phyloP scores from a whole-genome alignment of 2,797 vertebrate genomes.

The Limosa lapponica region DNA sequence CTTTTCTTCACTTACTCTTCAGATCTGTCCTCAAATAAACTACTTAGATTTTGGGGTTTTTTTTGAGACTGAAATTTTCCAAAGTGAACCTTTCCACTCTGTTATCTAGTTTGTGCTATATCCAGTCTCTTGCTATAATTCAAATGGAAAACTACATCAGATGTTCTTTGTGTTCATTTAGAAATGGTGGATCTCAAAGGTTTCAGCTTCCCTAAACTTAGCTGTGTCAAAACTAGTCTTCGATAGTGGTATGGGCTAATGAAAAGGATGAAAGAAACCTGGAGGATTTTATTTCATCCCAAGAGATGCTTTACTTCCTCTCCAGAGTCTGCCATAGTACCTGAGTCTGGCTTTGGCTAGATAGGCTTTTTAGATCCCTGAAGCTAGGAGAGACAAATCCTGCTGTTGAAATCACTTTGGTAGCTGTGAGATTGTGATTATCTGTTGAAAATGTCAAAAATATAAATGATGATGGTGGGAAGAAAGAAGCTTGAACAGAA shows the following conservation, averaged over 20 bases:
- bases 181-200: neutral
- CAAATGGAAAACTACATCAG: neutral
- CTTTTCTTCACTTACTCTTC: neutral
- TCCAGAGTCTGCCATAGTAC: neutral
- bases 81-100: neutral
- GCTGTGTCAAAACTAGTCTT: neutral
- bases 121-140: neutral
- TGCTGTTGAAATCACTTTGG: neutral
- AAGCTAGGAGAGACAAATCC: neutral
- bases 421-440: neutral
- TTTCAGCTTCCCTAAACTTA: neutral
- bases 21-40: neutral
- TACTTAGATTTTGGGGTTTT: accelerated
- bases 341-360: neutral
- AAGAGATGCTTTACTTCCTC: neutral
- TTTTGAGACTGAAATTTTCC: neutral
- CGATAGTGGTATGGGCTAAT: neutral
- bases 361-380: neutral
- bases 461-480: neutral
- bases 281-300: neutral
- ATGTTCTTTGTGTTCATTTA: neutral
- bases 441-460: neutral
- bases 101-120: neutral
- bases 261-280: neutral
- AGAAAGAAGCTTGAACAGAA: neutral